A percentile compares a stretch with the other conserved stretches of the same genome.
These are phyloP conservation scores for Alouatta palliata DNA, from an alignment of 2,113 vertebrate species.

Conservation along the genomic window DNA sequence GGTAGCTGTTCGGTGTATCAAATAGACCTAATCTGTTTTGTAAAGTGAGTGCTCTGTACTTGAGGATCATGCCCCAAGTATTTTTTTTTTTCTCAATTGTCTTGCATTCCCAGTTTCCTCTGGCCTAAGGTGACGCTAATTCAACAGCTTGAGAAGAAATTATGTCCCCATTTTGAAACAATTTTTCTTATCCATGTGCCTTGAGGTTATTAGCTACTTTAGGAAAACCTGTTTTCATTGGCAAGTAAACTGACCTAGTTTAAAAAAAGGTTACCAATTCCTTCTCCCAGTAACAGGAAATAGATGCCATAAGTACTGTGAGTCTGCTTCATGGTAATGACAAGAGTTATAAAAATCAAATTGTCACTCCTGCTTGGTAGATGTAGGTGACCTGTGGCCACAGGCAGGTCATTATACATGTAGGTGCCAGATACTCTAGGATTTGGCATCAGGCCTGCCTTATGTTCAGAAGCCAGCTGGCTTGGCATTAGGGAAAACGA, in stretches of 20 bases:
- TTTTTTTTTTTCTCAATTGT: not conserved
- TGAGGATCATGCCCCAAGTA: not conserved
- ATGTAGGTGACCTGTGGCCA: slow-evolving; percentile 59
- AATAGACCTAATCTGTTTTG: not conserved
- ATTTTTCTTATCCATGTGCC: not conserved
- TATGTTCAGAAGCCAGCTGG: slow-evolving; percentile 64
- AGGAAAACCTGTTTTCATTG: slow-evolving; percentile 49
- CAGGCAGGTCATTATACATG: slow-evolving; percentile 59
- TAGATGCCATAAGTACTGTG: not conserved
- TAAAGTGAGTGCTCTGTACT: not conserved
- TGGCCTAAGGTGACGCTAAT: not conserved
- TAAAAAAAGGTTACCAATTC: not conserved
- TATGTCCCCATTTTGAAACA: not conserved
- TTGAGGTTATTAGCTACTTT: slow-evolving; percentile 1
- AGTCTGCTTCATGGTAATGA: slow-evolving; percentile 53
- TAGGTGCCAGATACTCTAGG: slow-evolving; percentile 67
- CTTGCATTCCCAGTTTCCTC: not conserved
- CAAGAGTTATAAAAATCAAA: slow-evolving; percentile 66
- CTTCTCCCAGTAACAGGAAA: slow-evolving; percentile 51
- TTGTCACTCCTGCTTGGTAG: slow-evolving; percentile 44
- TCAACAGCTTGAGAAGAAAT: slow-evolving; percentile 37
- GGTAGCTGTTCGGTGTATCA: not conserved
- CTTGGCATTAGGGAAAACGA: slow-evolving; percentile 37
- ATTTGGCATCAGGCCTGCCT: slow-evolving; percentile 59
- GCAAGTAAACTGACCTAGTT: slow-evolving; percentile 2